phyloP scores from a whole-genome alignment of 2,888 invertebrate species.

The Dynastes tityus region DNA sequence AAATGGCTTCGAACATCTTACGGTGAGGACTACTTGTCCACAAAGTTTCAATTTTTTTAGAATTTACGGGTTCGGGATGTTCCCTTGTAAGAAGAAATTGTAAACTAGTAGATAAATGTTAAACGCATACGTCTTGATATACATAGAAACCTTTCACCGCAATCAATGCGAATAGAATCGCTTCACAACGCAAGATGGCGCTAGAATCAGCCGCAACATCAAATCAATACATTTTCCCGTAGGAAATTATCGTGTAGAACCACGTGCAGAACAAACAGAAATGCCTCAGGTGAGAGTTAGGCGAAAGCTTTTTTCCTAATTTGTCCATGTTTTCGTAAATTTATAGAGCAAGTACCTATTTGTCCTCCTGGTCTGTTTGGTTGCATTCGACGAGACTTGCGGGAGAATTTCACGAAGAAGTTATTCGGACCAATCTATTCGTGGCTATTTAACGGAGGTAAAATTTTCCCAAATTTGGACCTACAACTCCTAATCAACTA shows the following conservation, averaged over 20 bases:
- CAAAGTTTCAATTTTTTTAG: too few relatives aligned
- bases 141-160: too few relatives aligned
- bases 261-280: constrained; percentile 28
- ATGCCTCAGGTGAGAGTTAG: constrained; percentile 41
- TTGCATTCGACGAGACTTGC: constrained; percentile 32
- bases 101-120: too few relatives aligned
- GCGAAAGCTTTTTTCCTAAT: constrained; percentile 9
- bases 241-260: background rate
- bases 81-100: too few relatives aligned
- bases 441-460: constrained; percentile 89
- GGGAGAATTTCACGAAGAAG: constrained; percentile 73
- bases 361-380: constrained; percentile 33
- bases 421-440: constrained; percentile 86
- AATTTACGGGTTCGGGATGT: too few relatives aligned
- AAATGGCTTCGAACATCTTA: too few relatives aligned
- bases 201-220: too few relatives aligned
- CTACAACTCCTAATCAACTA: too few relatives aligned
- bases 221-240: constrained; percentile 30
- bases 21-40: too few relatives aligned
- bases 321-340: constrained; percentile 9
- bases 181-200: background rate
- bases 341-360: constrained; percentile 33
- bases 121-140: too few relatives aligned
- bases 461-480: constrained; percentile 12
- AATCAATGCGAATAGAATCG: too few relatives aligned